Percentiles rank a stretch among this genome's conserved stretches.
phyloP scores from a whole-genome alignment of 2,797 vertebrate species.

The Cryptoblepharus egeriae region DNA sequence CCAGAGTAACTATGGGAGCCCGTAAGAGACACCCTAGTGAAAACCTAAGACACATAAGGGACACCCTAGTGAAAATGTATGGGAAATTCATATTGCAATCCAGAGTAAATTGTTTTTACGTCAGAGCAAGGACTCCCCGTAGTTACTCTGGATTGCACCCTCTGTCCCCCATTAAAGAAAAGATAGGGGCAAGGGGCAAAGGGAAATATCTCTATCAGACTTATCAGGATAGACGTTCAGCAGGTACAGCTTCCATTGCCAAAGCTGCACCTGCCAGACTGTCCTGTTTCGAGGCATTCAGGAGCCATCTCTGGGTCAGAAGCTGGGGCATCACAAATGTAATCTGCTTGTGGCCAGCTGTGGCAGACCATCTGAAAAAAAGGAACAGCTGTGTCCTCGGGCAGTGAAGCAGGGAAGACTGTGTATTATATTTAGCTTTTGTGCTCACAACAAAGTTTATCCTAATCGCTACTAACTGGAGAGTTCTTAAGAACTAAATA shows the following conservation, averaged over 20 bases:
- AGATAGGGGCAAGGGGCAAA: no score
- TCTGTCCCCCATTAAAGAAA: no score
- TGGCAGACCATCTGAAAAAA: constrained; percentile 10
- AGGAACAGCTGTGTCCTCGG: constrained; percentile 37
- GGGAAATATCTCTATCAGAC: no score
- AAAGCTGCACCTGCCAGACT: neutral
- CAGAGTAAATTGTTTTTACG: no score
- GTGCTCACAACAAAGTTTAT: constrained; percentile 25
- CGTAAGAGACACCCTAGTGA: no score
- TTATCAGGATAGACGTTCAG: neutral
- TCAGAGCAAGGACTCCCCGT: no score
- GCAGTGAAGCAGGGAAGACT: constrained; percentile 20
- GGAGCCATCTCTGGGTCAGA: constrained; percentile 17
- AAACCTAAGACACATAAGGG: no score
- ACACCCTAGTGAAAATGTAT: no score
- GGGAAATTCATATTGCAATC: no score
- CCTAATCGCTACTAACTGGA: constrained; percentile 29
- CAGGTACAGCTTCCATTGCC: no score
- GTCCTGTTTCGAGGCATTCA: neutral
- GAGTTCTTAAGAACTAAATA: constrained; percentile 24
- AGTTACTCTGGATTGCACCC: no score
- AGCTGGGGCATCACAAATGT: constrained; percentile 9
- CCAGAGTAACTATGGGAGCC: no score
- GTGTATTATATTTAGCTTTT: constrained; percentile 36
- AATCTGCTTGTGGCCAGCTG: constrained; percentile 33